These are phyloP conservation scores for Rhinogobio ventralis DNA, from an alignment of 2,797 vertebrate species.

Conservation along the genomic window DNA sequence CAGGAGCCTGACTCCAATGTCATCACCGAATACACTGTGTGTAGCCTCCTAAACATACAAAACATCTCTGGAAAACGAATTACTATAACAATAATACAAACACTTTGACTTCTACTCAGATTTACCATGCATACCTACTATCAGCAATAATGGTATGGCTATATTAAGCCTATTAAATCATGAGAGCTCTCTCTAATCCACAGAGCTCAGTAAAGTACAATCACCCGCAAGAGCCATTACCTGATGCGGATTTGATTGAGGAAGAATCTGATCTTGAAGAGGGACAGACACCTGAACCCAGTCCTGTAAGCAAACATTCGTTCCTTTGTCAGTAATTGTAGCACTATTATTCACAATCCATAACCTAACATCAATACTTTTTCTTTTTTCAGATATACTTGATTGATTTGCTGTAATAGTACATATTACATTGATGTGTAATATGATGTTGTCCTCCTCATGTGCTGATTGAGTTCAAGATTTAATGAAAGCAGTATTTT, in stretches of 20 bases:
- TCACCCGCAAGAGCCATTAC: conserved; percentile 53
- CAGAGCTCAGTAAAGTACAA: conserved; percentile 73
- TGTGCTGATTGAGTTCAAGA: background rate
- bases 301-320: conserved; percentile 60
- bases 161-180: background rate
- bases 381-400: background rate
- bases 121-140: background rate
- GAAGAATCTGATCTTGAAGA: conserved; percentile 58
- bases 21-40: conserved; percentile 72
- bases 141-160: background rate
- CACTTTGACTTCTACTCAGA: background rate
- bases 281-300: conserved; percentile 44
- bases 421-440: too few species aligned
- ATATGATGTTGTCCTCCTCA: background rate
- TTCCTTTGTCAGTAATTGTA: background rate
- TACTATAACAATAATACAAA: background rate
- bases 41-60: background rate
- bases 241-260: conserved; percentile 52
- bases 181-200: conserved; percentile 8
- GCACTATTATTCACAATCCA: background rate
- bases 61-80: background rate
- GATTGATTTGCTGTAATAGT: background rate
- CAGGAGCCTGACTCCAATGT: conserved; percentile 72
- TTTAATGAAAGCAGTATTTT: background rate
- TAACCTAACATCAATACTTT: background rate